Base-by-base conservation (phyloP, 2,888 invertebrate genomes). In the Protula sp. region DNA sequence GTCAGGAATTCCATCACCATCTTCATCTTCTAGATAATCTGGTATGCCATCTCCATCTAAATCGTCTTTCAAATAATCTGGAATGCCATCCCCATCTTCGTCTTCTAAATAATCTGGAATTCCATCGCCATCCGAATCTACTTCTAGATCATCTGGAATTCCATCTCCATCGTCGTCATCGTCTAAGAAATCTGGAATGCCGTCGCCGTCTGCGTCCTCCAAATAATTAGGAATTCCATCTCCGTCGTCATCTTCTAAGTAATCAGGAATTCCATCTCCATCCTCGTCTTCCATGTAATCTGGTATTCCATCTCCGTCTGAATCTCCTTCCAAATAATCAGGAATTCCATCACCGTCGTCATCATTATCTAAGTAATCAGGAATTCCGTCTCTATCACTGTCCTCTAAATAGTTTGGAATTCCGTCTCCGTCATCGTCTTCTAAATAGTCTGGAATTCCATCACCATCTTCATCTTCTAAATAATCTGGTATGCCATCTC, bases 261-360 rank as follows among this genome's bases (percentile, higher is more conserved):
- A 47, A 50, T 71, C 66, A n/a, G 69, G 69, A 22, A 70, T 67
- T 2, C 76, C 76, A 68, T 79, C 77, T 26, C 69, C 70, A 63
- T 65, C 64, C 63, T 22, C 67, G 28, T 63, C 66, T 54, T 62
- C 60, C n/a, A 66, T 31, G 51, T 68, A 26, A 50, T 77, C 77
- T 3, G 78, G 78, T 27, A 77, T 76, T 22, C 76, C 76, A 66
- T 76, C 76, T 47, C 61, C 58, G 51, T 69, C 68, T 2, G n/a
- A n/a, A 55, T 63, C 62, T 60, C 74, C 74, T 27, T 75, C 74
- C 2, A 69, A 47, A 56, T 72, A 57, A 64, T 77, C 75, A n/a
- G 77, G 75, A 48, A 78, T 76, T 27, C 77, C 76, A 67, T 77
- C 76, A 0, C 74, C 76, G 22, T 62, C 63, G 54, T 74, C 72